Evolutionary conservation across 2,888 invertebrate genomes (phyloP).

Genomic region (Sarcophaga subvicina): DNA sequence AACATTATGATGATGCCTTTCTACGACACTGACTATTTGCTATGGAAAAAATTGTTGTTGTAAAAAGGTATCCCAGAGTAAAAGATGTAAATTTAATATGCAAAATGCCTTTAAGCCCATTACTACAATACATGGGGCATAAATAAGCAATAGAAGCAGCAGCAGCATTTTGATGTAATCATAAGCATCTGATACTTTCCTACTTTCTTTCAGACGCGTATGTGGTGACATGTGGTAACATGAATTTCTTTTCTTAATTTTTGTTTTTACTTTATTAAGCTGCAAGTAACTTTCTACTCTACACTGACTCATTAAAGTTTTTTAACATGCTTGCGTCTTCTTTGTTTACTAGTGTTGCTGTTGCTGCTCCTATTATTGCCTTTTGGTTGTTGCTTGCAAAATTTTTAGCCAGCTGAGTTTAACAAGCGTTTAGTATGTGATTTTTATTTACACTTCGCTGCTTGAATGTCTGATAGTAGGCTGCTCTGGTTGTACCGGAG

Average conservation of each 20-base stretch:
- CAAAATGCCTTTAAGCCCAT: too few species aligned
- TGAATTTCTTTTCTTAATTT: constrained; percentile 2
- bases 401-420: background rate
- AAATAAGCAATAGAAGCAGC: too few species aligned
- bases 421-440: constrained; percentile 1
- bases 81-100: too few species aligned
- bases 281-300: constrained; percentile 51
- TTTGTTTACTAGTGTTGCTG: constrained; percentile 6
- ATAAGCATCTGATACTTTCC: too few species aligned
- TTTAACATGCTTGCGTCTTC: constrained; percentile 44
- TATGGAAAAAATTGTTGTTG: too few species aligned
- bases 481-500: background rate
- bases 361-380: background rate
- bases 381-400: constrained; percentile 37
- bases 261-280: constrained; percentile 5
- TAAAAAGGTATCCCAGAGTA: too few species aligned
- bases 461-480: background rate
- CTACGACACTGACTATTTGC: too few species aligned
- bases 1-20: too few species aligned
- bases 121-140: too few species aligned
- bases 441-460: constrained; percentile 57
- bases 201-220: background rate
- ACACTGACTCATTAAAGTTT: constrained; percentile 39
- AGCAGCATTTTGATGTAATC: too few species aligned
- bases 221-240: constrained; percentile 49